A percentile compares a stretch with the other conserved stretches of the same genome.
These are phyloP conservation scores for Noctua comes DNA, from an alignment of 2,888 invertebrate species.

Conservation along the genomic window DNA sequence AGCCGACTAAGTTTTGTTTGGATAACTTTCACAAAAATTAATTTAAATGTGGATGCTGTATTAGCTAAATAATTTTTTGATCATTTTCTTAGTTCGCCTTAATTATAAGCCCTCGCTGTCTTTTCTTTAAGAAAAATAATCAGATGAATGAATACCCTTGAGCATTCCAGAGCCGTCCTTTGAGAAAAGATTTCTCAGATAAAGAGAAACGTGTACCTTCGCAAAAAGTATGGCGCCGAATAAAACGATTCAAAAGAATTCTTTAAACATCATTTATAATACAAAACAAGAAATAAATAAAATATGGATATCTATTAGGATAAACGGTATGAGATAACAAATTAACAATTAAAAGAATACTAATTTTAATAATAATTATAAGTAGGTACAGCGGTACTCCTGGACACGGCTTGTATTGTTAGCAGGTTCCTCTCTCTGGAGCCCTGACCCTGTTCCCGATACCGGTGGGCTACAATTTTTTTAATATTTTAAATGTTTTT, in stretches of 20 bases:
- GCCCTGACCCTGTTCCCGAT: no score
- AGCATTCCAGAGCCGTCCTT: slow-evolving; percentile 83
- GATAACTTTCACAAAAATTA: slow-evolving; percentile 42
- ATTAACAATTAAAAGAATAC: background rate
- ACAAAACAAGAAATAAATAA: slow-evolving; percentile 46
- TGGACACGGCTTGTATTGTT: no score
- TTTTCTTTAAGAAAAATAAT: slow-evolving; percentile 82
- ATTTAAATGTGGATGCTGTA: slow-evolving; percentile 41
- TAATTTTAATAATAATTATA: no score
- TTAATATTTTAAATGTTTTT: no score
- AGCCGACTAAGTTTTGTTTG: slow-evolving; percentile 42
- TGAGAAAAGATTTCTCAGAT: slow-evolving; percentile 83
- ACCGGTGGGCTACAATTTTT: no score
- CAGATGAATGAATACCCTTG: slow-evolving; percentile 84
- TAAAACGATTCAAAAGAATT: slow-evolving; percentile 81
- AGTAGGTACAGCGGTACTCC: no score
- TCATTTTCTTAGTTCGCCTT: slow-evolving; percentile 64
- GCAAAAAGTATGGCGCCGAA: slow-evolving; percentile 78
- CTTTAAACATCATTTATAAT: slow-evolving; percentile 75
- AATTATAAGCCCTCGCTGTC: slow-evolving; percentile 80
- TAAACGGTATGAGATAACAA: background rate
- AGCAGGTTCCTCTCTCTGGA: no score
- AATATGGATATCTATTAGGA: slow-evolving; percentile 8
- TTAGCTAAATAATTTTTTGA: slow-evolving; percentile 65
- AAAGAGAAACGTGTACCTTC: slow-evolving; percentile 80